Conservation (phyloP, 92 coral and sea anemone genomes). For the Epizoanthus scotinus region DNA sequence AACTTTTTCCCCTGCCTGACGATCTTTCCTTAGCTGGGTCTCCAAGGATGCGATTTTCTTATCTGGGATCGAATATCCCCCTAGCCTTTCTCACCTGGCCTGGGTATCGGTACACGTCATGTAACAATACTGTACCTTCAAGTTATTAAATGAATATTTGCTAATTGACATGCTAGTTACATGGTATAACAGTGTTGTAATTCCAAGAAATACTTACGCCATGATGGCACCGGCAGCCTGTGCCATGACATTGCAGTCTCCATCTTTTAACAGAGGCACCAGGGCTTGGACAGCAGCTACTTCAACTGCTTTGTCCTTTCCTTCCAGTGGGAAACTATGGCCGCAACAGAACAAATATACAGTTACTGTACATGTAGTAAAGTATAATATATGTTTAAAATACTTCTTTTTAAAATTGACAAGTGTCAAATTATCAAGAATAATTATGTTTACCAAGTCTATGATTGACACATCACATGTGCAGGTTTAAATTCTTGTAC, state of each 20-base stretch:
- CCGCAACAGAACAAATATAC: background rate
- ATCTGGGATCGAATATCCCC: too few relatives aligned
- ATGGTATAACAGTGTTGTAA: background rate
- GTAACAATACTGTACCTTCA: too few relatives aligned
- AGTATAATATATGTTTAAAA: background rate
- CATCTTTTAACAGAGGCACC: constrained; percentile 73
- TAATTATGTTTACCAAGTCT: background rate
- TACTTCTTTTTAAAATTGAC: too few relatives aligned
- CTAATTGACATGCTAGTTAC: background rate
- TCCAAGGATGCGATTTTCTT: too few relatives aligned
- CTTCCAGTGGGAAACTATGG: constrained; percentile 90
- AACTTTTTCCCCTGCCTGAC: too few relatives aligned
- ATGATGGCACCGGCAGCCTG: constrained; percentile 96
- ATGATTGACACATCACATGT: background rate
- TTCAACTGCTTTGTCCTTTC: constrained; percentile 93
- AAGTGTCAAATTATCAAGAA: background rate
- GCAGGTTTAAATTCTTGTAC: too few relatives aligned
- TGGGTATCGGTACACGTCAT: too few relatives aligned
- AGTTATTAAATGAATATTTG: background rate
- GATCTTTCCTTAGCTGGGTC: too few relatives aligned
- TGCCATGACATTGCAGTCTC: constrained; percentile 76
- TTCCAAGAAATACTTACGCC: constrained; percentile 66
- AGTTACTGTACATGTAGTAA: background rate
- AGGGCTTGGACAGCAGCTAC: constrained; percentile 81
- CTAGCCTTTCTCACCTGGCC: too few relatives aligned